Evolutionary conservation across 2,797 vertebrate genomes (phyloP), one percentile per base, ranked within the genome.

Genomic region (Mionectes olivaceus): DNA sequence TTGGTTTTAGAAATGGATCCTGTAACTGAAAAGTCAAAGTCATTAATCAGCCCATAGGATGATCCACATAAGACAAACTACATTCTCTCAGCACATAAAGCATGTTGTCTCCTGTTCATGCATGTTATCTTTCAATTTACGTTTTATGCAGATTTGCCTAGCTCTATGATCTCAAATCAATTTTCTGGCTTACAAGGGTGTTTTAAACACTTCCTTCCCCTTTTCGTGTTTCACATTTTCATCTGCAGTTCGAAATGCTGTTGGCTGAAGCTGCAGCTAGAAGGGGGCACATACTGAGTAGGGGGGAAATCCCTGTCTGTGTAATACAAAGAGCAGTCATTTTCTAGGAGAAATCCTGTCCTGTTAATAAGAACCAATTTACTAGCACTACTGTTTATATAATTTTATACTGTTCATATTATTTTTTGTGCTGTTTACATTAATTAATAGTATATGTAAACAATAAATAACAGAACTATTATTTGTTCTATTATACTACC

Each of bases 1-100:
- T 52, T 94, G 71, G 47, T 67, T 92, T 95, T 68, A 69, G 75
- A 90, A 83, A 93, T 13, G 76, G 88, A 96, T 74, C 70, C 73
- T 0, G 8, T 81, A 75, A 93, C 83, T 83, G 91, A 95, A 96
- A 97, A 97, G 95, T 95, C 95, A 96, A 95, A 95, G 95, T 90
- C 93, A 92, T 96, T 96, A 96, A 98, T 97, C 97, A 97, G 86
- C 81, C 92, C 78, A 75, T 37, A 89, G 87, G 93, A 96, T 90
- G 95, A 96, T 96, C 92, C 96, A 80, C 86, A 64, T 95, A 96
- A 96, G 91, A 92, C 92, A 96, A 94, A 96, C 75, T 93, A 95
- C 92, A 89, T 95, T 85, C 94, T 94, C 85, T 65, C 80, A 90
- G 84, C 43, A 85, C 83, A 61, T 73, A 82, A 95, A 95, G 69